phyloP scores from a whole-genome alignment of 2,113 vertebrate species.

The Scomber colias region DNA sequence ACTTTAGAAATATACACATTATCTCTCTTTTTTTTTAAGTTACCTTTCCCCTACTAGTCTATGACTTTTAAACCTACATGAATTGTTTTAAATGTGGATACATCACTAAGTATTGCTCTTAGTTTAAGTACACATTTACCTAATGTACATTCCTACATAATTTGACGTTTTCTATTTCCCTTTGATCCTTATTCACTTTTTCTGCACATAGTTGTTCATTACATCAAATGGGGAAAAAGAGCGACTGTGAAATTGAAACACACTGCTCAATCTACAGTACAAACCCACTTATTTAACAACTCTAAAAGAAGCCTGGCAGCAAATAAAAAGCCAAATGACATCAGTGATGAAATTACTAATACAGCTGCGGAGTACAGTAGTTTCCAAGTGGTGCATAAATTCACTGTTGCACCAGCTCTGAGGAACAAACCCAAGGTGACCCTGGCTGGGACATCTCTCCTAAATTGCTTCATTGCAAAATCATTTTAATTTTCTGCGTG shows the following conservation, averaged over 20 bases:
- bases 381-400: conserved; percentile 66
- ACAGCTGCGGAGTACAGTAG: conserved; percentile 52
- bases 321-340: conserved; percentile 35
- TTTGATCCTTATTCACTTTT: conserved; percentile 19
- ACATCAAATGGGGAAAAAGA: conserved; percentile 18
- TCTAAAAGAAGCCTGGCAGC: background rate
- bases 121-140: background rate
- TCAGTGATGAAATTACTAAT: conserved; percentile 52
- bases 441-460: conserved; percentile 57
- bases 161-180: background rate
- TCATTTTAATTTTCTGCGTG: conserved; percentile 77
- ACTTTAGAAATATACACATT: no score
- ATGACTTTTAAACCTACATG: background rate
- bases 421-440: conserved; percentile 76
- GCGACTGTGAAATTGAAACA: conserved; percentile 35
- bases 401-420: conserved; percentile 41
- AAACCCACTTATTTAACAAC: background rate
- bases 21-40: no score
- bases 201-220: background rate
- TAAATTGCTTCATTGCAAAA: conserved; percentile 82
- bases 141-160: background rate
- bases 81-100: background rate
- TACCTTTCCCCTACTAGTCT: no score
- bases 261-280: background rate
- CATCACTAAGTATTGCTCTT: background rate